Evolutionary conservation across 2,888 invertebrate species (phyloP), one percentile per base, ranked within the genome.

Genomic region (Cantharis rufa): DNA sequence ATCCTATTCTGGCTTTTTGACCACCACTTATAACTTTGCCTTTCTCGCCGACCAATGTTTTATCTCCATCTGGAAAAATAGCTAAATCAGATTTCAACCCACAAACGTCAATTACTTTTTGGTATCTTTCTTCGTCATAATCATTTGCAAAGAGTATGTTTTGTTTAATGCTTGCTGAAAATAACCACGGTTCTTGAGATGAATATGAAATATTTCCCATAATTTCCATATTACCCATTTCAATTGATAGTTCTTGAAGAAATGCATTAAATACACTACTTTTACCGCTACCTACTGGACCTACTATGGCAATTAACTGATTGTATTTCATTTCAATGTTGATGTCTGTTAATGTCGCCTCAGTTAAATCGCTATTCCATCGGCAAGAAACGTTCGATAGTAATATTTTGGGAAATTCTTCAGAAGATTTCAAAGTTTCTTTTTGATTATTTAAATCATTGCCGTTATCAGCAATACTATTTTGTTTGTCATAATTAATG

Each of bases 21-120:
- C 96, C 96, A 5, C 96, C 96, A 62, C 95, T 95, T n/a, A 97
- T 87, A 2, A 93, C 92, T 1, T 93, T 92, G 11, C 96, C 96
- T 71, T 94, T 91, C 84, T 96, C 96, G 2, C 96, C 96, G 1
- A 96, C 94, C 72, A 94, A 85, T 0, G 95, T 95, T 82, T 91
- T 88, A 85, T 96, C 96, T 7, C 94, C 94, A 81, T 92, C 90
- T 0, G 94, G 93, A 81, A 96, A 91, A 80, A 93, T 91, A 77
- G 91, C 90, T 82, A 96, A 92, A 87, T 96, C 96, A 13, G 77
- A 16, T 48, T 89, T 86, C 77, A 95, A 85, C 2, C 92, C 92
- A 84, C 94, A 94, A 0, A 90, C 92, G 78, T 89, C 90, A 63
- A 94, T 90, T 5, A 94, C 92, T 79, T 89, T 89, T 80, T 90